Evolutionary conservation across 37 sponge, comb jelly and placozoan genomes (phyloP), one percentile per base, ranked within the genome.

Genomic region (Mnemiopsis leidyi): DNA sequence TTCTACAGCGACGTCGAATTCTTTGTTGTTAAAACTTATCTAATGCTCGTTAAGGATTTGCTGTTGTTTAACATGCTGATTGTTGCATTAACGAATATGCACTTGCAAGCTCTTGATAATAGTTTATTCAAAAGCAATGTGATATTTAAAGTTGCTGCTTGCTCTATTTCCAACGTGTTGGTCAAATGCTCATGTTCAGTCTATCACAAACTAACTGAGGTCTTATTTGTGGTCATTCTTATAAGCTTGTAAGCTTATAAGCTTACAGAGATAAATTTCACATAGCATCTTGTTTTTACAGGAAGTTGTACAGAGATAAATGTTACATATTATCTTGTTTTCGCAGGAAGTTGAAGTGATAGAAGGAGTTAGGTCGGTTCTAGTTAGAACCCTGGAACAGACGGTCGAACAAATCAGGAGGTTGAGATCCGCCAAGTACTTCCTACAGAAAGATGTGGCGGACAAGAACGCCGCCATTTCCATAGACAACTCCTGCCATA

Each of bases 361-460:
- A 83, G 93, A 95, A 36, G 96, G 96, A 24, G 94, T 98, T 0
- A 96, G 96, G 85, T 93, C 93, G 29, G 93, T 97, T 0, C 92
- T 98, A 25, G 95, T 96, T 39, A 71, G 93, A 38, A 98, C 96
- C 1, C 93, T 96, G 92, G 96, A 95, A 25, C 95, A 98, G 67
- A 69, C 95, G 26, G 92, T 76, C 73, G 99, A 98, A 92, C 99
- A 98, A 76, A 93, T 96, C 29, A 96, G 99, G 93, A 30, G 96
- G 13, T 94, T 98, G 61, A 92, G 94, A 69, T 95, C 96, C 1
- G 94, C 93, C 92, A 96, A 96, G 75, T 97, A 95, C 93, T 93
- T 95, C 85, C 95, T 98, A 76, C 94, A 97, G 95, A 98, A 98
- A 92, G 99, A 98, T 92, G 68, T 97, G 13, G 94, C 83, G 7